Evolutionary conservation across 2,113 vertebrate genomes (phyloP).

Genomic region (Burhinus bistriatus): DNA sequence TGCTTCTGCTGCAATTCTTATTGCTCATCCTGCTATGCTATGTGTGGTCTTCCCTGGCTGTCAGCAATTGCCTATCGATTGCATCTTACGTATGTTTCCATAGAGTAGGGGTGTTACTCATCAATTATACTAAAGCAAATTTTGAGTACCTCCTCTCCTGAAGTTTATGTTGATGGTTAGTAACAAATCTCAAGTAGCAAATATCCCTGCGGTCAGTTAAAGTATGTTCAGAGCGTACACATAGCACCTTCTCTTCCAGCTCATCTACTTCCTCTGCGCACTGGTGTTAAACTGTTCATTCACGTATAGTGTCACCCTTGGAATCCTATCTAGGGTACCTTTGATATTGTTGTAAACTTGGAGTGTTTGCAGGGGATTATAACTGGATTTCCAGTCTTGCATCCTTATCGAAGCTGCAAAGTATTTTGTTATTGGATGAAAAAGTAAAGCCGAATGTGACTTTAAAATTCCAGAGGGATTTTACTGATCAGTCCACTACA

Average conservation of each 20-base stretch:
- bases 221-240: background rate
- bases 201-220: background rate
- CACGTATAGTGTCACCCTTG: background rate
- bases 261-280: background rate
- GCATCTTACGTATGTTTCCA: background rate
- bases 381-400: background rate
- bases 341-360: background rate
- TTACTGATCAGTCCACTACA: background rate
- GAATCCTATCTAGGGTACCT: background rate
- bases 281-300: background rate
- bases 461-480: background rate
- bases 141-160: background rate
- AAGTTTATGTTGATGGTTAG: background rate
- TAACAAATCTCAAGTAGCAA: background rate
- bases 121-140: background rate
- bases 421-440: background rate
- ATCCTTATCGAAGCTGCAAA: background rate
- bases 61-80: background rate
- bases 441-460: fast-evolving
- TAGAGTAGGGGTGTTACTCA: background rate
- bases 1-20: background rate
- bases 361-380: background rate
- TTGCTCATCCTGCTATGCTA: background rate
- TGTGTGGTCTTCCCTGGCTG: background rate
- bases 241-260: background rate